Evolutionary conservation across 2,888 invertebrate species (phyloP), one percentile per base, ranked within the genome.

Genomic region (Drepana falcataria): DNA sequence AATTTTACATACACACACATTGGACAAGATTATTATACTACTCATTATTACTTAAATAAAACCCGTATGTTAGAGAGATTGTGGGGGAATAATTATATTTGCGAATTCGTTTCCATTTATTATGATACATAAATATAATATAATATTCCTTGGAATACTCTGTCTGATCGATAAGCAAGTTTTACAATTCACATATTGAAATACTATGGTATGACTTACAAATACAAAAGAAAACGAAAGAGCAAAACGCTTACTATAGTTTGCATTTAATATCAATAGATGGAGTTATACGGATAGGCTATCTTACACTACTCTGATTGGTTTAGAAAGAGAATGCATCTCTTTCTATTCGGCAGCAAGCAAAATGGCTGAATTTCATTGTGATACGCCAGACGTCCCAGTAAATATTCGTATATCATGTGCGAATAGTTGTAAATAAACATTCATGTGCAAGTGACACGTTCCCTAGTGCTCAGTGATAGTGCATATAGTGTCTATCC

Each of bases 331-430:
- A 63, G 49, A 64, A 57, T 65, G 60, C 66, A 72, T 79, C 75
- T 79, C 77, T 74, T 73, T 81, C 75, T 76, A 69, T 76, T 75
- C 67, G 67, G 72, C 74, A 76, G 66, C 68, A 66, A 77, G 73
- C 78, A 88, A 90, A 86, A 90, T 90, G 90, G 90, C 90, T 76
- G 90, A 82, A 78, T 67, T 71, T 77, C 80, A 75, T 80, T 79
- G 75, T 78, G 79, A 75, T 81, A 70, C 76, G 85, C 68, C 73
- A 81, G 89, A 89, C 89, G 90, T 90, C 82, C 79, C 78, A 69
- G 69, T 64, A 71, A 81, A 69, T 79, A 76, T 77, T 69, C 65
- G 71, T 75, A 74, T 73, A 69, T 80, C 69, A 69, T 79, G 74
- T 73, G 68, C 70, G 78, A 68, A 66, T 67, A 61, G 64, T 75